A percentile compares a stretch with the other conserved stretches of the same genome.
Evolutionary conservation across 2,888 invertebrate genomes (phyloP).

Genomic region (Meghimatium bilineatum): DNA sequence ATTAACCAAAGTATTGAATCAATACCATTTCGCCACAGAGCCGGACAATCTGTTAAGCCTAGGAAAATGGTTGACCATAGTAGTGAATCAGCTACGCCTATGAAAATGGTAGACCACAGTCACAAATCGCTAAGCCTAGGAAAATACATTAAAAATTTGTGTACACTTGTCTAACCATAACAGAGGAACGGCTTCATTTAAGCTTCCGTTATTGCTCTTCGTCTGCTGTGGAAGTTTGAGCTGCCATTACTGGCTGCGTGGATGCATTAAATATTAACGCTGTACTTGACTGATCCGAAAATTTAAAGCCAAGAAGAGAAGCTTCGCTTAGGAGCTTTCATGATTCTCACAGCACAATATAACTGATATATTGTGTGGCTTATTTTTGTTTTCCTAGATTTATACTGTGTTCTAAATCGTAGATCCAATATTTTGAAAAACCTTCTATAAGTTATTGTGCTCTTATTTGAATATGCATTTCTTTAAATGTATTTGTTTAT

Average conservation of each 20-base stretch:
- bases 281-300: slow-evolving; percentile 15
- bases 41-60: no score
- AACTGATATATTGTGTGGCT: neutral
- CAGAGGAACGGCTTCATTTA: neutral
- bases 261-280: slow-evolving; percentile 23
- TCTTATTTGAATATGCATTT: no score
- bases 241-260: neutral
- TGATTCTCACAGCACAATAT: neutral
- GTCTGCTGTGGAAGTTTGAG: neutral
- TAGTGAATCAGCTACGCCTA: no score
- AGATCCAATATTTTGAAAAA: no score
- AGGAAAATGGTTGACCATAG: no score
- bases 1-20: no score
- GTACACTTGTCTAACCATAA: neutral
- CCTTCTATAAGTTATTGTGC: no score
- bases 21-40: no score
- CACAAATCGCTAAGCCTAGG: neutral
- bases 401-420: no score
- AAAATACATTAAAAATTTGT: neutral
- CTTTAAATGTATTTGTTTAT: no score
- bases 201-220: slow-evolving; percentile 5
- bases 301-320: neutral
- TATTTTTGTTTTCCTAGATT: no score
- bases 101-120: neutral
- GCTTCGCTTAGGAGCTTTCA: neutral